These are phyloP conservation scores for Protobothrops mucrosquamatus DNA, from an alignment of 2,113 vertebrate genomes.

Conservation along the genomic window DNA sequence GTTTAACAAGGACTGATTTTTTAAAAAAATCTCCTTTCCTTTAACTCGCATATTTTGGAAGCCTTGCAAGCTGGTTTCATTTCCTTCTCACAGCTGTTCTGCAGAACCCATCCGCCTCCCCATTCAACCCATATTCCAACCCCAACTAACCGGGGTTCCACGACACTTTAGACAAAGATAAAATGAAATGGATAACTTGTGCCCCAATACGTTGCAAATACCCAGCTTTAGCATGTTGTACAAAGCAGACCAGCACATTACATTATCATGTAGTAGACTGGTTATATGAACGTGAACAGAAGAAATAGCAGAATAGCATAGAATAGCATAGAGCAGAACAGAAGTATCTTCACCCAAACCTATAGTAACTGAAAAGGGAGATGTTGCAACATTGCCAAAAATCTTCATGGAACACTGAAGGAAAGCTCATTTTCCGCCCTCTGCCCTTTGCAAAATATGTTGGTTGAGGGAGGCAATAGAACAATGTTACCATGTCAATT, in stretches of 20 bases:
- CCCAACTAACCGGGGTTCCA: not conserved
- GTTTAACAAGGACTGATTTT: slow-evolving; percentile 45
- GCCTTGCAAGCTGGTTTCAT: slow-evolving; percentile 32
- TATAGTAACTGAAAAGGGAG: not conserved
- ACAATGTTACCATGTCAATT: slow-evolving; percentile 56
- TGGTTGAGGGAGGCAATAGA: slow-evolving; percentile 54
- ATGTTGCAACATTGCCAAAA: not conserved
- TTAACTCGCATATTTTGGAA: slow-evolving; percentile 21
- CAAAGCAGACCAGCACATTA: not conserved
- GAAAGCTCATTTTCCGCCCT: not conserved
- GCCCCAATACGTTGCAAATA: not conserved
- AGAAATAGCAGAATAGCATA: too few relatives aligned
- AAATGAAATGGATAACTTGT: not conserved
- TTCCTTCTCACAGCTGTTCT: slow-evolving; percentile 49
- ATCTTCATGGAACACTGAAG: not conserved
- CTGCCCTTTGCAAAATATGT: slow-evolving; percentile 31
- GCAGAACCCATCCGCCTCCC: not conserved
- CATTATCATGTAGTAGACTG: not conserved
- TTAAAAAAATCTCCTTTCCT: too few relatives aligned
- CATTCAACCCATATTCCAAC: not conserved
- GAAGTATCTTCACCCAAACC: too few relatives aligned
- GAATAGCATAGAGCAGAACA: too few relatives aligned
- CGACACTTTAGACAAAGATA: not conserved
- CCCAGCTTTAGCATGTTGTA: not conserved
- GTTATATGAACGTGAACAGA: not conserved